Evolutionary conservation across 2,797 vertebrate species (phyloP), one percentile per base, ranked within the genome.

Genomic region (Balearica regulorum): DNA sequence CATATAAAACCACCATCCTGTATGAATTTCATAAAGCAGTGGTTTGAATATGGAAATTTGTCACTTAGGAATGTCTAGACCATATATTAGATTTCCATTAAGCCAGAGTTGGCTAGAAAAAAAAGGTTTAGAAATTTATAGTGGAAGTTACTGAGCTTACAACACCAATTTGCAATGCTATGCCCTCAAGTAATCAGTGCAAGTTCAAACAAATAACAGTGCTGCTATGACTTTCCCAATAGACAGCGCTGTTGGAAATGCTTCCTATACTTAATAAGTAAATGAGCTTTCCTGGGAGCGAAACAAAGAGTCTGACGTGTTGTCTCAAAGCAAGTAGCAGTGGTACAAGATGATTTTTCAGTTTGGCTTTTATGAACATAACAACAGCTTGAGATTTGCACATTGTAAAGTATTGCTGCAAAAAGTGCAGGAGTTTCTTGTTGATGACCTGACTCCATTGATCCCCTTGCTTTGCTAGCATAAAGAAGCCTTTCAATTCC

Each of bases 251-350:
- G 90, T 92, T 94, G 87, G 81, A 92, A 92, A 24, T 61, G 73
- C 90, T 92, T 95, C 89, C 93, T 83, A 16, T 46, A 10, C 71
- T 90, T 84, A 68, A 49, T 77, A 69, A 91, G 49, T 31, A 78
- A 80, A 92, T 81, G 78, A 51, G 68, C 69, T 96, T 94, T 96
- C 86, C 86, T 85, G 57, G 72, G 84, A 92, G 81, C 78, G 24
- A 26, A 44, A 58, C 71, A 92, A 64, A 76, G 78, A 55, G 33
- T 53, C 86, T 79, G 73, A 15, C 0, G 0, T n/a, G 14, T 57
- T 91, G 77, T 65, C 84, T 94, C 57, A 3, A 35, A 83, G 92
- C n/a, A 39, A 75, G 71, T 9, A 71, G 60, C 90, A 61, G 35
- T 22, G 29, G 15, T 31, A 77, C 53, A 41, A 77, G 71, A 17